Evolutionary conservation across 1,140 invertebrate species (phyloP), one percentile per base, ranked within the genome.

Genomic region (Drosophila willistoni): DNA sequence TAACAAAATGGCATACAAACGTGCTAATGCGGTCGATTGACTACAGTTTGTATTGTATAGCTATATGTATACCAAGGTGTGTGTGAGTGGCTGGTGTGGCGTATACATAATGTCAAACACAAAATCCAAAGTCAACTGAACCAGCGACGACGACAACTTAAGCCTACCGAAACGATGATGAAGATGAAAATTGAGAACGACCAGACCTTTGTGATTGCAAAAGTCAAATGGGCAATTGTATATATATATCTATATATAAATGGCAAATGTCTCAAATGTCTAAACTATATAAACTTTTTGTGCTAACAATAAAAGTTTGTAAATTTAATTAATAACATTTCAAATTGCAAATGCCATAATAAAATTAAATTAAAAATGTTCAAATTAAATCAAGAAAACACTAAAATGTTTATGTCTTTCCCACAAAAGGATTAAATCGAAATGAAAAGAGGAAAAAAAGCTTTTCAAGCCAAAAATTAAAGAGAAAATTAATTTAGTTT

Each of bases 211-310:
- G 62, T 69, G 67, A 83, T 79, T 83, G 72, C 70, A 79, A 79
- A 79, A 82, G 82, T 82, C 83, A 82, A 82, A 79, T 73, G 76
- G 78, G 64, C 69, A 68, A 87, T 82, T 82, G 82, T 65, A 73
- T 64, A 47, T 62, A 2, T 42, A 7, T 36, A 44, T 39, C 19
- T 10, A 14, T 12, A 13, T 42, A 13, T n/a, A 14, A 19, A 34
- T 12, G 25, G 3, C 9, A 22, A 10, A 17, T 25, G 14, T 79
- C 74, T 68, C 9, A 22, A 10, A 17, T 25, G 14, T 79, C 74
- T 68, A 71, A 64, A 77, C 42, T 44, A 44, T 2, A 44, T 14
- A 44, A 14, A 19, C 7, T 4, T 22, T 22, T 51, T 22, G 9
- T 51, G 44, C 9, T 9, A 51, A 0, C 44, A 51, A 51, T 51